Base-by-base conservation (phyloP, 2,888 invertebrate species). In the Philaethria dido region DNA sequence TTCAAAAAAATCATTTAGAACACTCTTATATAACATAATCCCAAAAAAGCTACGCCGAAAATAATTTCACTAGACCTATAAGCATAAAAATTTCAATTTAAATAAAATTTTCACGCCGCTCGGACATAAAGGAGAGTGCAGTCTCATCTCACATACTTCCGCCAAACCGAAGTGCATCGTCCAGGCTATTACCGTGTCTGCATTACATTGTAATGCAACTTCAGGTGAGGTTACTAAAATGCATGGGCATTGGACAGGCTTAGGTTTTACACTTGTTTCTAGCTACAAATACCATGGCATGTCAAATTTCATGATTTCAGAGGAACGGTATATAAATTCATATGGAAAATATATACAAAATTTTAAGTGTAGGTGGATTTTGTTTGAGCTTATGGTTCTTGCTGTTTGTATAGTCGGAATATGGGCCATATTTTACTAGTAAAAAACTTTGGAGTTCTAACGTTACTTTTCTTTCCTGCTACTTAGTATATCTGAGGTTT, bases 191-290 rank as follows among this genome's bases (percentile, higher is more conserved):
- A 75, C 91, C 92, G 72, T 91, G 91, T 74, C 85, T 92, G 63
- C 91, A 92, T 86, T 92, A 87, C 82, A 77, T 92, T 74, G 78
- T 92, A 74, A 86, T 89, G 85, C 91, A 91, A 81, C 77, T 92
- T 72, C 92, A 92, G 92, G 92, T 92, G 91, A 92, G 92, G 85
- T 86, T 89, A 79, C 89, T 83, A 82, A 75, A 87, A 86, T 82
- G 82, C 77, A 69, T 77, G 75, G 74, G 69, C 70, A 71, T 71
- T 69, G 73, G 73, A 36, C 64, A 68, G 69, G 9, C 52, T 52
- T 71, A 68, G 71, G 69, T 72, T 67, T 64, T 69, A 6, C 3
- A 18, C 20, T 20, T 36, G 39, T 55, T 39, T 62, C 54, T 66
- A 48, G 18, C 33, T 62, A 25, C 42, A 44, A 50, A 36, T 61